phyloP scores from a whole-genome alignment of 1,140 invertebrate genomes.

The Protaetia brevitarsis region DNA sequence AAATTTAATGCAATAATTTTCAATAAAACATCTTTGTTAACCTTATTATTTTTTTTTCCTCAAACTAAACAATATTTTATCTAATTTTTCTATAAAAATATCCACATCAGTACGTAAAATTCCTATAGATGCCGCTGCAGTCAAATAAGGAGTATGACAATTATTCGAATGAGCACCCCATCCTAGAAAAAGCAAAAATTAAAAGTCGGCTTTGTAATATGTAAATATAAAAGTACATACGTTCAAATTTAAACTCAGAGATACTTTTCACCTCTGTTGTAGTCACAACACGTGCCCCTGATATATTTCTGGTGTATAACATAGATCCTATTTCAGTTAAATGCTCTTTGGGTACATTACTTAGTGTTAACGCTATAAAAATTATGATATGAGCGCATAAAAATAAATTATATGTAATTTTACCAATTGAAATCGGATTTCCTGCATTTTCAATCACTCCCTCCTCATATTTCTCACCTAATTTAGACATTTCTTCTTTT shows the following conservation, averaged over 20 bases:
- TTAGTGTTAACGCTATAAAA: conserved; percentile 37
- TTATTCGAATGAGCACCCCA: conserved; percentile 44
- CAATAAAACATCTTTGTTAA: too few relatives aligned
- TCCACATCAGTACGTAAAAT: conserved; percentile 42
- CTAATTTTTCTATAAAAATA: conserved; percentile 43
- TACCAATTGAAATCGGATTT: conserved; percentile 77
- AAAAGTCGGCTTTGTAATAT: not conserved
- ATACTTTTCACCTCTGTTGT: conserved; percentile 40
- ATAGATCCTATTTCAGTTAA: conserved; percentile 44
- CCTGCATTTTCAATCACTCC: conserved; percentile 62
- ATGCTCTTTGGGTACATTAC: conserved; percentile 33
- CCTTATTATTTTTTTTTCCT: not conserved
- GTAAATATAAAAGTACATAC: conserved; percentile 19
- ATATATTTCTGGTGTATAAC: conserved; percentile 46
- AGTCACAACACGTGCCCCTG: conserved; percentile 45
- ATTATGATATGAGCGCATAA: not conserved
- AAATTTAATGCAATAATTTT: too few relatives aligned
- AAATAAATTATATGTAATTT: conserved; percentile 2
- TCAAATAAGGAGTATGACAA: conserved; percentile 42
- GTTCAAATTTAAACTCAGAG: conserved; percentile 41
- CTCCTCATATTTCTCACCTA: conserved; percentile 64
- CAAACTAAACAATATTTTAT: conserved; percentile 32
- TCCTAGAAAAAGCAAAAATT: conserved; percentile 32
- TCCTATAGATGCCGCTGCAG: conserved; percentile 45
- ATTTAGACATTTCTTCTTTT: conserved; percentile 56